These are phyloP conservation scores for Lithophane leautieri DNA, from an alignment of 2,888 invertebrate species.

Conservation along the genomic window DNA sequence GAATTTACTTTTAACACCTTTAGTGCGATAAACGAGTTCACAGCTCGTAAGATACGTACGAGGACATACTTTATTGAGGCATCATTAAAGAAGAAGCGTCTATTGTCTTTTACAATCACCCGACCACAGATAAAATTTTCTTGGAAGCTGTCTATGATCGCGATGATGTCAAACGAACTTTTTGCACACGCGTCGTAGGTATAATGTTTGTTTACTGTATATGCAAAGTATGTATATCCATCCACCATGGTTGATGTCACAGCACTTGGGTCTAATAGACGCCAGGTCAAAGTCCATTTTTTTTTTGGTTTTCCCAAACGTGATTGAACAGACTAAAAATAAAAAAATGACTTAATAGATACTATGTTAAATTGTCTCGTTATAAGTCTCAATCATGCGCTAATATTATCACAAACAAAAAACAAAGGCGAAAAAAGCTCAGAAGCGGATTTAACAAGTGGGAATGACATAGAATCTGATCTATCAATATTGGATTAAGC, in stretches of 20 bases:
- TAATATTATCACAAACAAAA: constrained; percentile 88
- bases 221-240: constrained; percentile 42
- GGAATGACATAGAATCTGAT: constrained; percentile 82
- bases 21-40: constrained; percentile 73
- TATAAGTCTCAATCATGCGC: constrained; percentile 88
- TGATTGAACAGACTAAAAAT: constrained; percentile 85
- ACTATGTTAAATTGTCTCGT: constrained; percentile 85
- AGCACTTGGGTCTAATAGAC: constrained; percentile 62
- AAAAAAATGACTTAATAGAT: constrained; percentile 84
- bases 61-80: constrained; percentile 57
- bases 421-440: constrained; percentile 80
- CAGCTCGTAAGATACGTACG: constrained; percentile 67
- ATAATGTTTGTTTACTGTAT: constrained; percentile 37
- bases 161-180: constrained; percentile 50
- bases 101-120: constrained; percentile 34
- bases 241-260: constrained; percentile 59
- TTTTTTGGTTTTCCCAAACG: constrained; percentile 77
- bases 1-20: constrained; percentile 81
- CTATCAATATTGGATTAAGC: constrained; percentile 84
- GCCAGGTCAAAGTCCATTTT: constrained; percentile 73
- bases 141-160: constrained; percentile 7
- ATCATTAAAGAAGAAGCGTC: constrained; percentile 38
- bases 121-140: constrained; percentile 3
- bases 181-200: constrained; percentile 28
- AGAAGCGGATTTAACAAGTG: constrained; percentile 87